Base-by-base conservation (phyloP, 2,888 invertebrate genomes). In the Ferdinandea cuprea region DNA sequence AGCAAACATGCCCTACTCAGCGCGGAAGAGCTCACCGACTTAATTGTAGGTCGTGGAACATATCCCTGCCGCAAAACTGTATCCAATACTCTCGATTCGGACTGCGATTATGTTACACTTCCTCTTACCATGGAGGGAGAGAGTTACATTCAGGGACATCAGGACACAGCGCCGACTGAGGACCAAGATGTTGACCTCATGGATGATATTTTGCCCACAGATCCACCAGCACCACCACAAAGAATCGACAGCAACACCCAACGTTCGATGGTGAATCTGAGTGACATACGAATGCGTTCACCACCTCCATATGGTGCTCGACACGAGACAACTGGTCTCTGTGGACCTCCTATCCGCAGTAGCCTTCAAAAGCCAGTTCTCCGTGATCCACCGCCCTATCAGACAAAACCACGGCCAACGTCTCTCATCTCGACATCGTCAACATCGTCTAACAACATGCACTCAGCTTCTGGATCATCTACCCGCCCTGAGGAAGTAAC, bases 41-140 rank as follows among this genome's bases (percentile, higher is more conserved):
- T 96, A 76, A 96, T 96, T 69, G 96, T 96, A 0, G 96, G 96
- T 0, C 92, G 95, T 72, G 94, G 94, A 19, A 93, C 94, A 15
- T 96, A 96, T 91, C 96, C 94, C 1, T 93, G 93, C 0, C 91
- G 94, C 19, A 95, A 96, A 88, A 95, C 96, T 0, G 95, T 97
- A 42, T 96, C 96, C 87, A 94, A 95, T 86, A 96, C 96, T 0
- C 92, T 97, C 87, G 96, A 97, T 89, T 97, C 97, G 0, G 96
- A 97, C 87, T 96, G 96, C 28, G 97, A 97, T 89, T 97, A 97
- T 89, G 97, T 97, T 1, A 95, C 96, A 78, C 91, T 96, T 88
- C 94, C 94, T 1, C 87, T 93, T 61, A 92, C 93, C 0, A 92
- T 93, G 88, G 89, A 88, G 50, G 93, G 93, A 19, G 92, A 93